Evolutionary conservation across 2,888 invertebrate genomes (phyloP).

Genomic region (Hypomecis atomaria): DNA sequence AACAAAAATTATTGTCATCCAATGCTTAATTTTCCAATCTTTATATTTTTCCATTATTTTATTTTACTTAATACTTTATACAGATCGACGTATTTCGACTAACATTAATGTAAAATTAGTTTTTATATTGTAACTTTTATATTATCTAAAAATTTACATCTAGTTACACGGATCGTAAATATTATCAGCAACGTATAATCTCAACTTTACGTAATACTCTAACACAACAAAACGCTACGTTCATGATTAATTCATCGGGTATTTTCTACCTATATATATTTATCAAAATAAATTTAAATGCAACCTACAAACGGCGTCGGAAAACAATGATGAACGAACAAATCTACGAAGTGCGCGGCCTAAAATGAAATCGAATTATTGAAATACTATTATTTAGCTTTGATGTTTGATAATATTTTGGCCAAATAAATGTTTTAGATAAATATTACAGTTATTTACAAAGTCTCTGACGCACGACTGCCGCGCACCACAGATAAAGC

Average conservation of each 20-base stretch:
- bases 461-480: neutral
- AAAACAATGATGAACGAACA: slow-evolving; percentile 10
- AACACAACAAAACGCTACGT: slow-evolving; percentile 39
- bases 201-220: slow-evolving; percentile 54
- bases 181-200: slow-evolving; percentile 59
- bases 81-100: slow-evolving; percentile 66
- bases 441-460: slow-evolving; percentile 5
- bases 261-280: slow-evolving; percentile 7
- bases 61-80: slow-evolving; percentile 75
- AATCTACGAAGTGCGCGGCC: slow-evolving; percentile 17
- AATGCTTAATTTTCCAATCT: slow-evolving; percentile 78
- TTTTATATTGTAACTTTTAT: slow-evolving; percentile 53
- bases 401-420: slow-evolving; percentile 3
- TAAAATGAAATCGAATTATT: neutral
- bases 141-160: slow-evolving; percentile 63
- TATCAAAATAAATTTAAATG: slow-evolving; percentile 22
- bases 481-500: neutral
- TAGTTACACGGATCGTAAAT: slow-evolving; percentile 48
- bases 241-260: slow-evolving; percentile 11
- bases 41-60: slow-evolving; percentile 67
- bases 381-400: neutral
- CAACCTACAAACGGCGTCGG: slow-evolving; percentile 13
- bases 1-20: slow-evolving; percentile 84
- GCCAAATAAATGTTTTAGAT: neutral
- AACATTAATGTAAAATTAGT: slow-evolving; percentile 54